Evolutionary conservation across 92 coral and sea anemone species (phyloP).

Genomic region (Micromussa lordhowensis): DNA sequence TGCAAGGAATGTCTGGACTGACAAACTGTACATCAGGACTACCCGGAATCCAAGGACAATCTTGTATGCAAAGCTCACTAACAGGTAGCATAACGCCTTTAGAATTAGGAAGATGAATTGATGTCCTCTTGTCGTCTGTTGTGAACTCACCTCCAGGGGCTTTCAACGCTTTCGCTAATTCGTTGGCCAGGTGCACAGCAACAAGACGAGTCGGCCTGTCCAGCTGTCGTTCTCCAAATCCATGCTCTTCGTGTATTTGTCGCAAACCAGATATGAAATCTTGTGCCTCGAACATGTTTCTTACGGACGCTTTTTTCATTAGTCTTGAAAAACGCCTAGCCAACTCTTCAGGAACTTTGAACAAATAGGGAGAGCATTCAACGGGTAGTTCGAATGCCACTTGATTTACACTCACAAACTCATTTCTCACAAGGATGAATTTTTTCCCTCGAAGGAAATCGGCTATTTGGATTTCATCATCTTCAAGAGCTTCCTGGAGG

Average conservation of each 20-base stretch:
- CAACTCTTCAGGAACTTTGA: conserved; percentile 39
- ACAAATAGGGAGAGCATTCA: conserved; percentile 65
- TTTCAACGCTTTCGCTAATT: background rate
- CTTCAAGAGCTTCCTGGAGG: conserved; percentile 32
- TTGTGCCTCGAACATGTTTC: conserved; percentile 31
- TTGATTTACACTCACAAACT: conserved; percentile 46
- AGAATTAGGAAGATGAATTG: conserved; percentile 67
- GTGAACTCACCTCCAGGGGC: background rate
- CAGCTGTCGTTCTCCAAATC: conserved; percentile 24
- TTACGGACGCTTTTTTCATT: conserved; percentile 48
- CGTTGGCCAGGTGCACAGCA: conserved; percentile 35
- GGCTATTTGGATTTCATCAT: conserved; percentile 32
- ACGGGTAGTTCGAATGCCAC: conserved; percentile 47
- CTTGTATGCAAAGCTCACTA: conserved; percentile 63
- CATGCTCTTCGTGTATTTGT: conserved; percentile 13
- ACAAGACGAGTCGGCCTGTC: background rate
- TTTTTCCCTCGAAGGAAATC: conserved; percentile 29
- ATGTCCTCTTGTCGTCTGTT: background rate
- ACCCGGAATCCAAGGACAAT: conserved; percentile 69
- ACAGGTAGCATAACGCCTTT: conserved; percentile 40
- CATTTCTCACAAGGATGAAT: conserved; percentile 37
- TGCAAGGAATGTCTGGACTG: conserved; percentile 27
- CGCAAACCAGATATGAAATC: conserved; percentile 55
- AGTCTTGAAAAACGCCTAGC: background rate
- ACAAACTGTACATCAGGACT: conserved; percentile 47